A percentile compares a stretch with the other conserved stretches of the same genome.
These are phyloP conservation scores for Leptopilina syphax DNA, from an alignment of 2,888 invertebrate genomes.

Conservation along the genomic window DNA sequence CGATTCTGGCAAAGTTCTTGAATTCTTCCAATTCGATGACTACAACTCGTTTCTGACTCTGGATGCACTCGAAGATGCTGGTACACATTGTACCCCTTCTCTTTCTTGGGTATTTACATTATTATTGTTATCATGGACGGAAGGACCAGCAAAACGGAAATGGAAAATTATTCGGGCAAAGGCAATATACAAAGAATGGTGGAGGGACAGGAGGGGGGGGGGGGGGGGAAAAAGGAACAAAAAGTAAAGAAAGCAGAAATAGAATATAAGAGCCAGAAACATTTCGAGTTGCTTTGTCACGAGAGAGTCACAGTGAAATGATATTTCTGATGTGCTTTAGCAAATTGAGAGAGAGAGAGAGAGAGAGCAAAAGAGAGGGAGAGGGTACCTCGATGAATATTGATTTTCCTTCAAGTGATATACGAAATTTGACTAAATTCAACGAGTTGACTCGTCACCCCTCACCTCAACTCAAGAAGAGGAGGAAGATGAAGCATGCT, in stretches of 20 bases:
- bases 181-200: neutral
- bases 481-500: slow-evolving; percentile 16
- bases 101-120: slow-evolving; percentile 13
- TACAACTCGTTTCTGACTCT: slow-evolving; percentile 1
- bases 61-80: neutral
- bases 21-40: slow-evolving; percentile 26
- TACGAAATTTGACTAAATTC: slow-evolving; percentile 21
- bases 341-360: neutral
- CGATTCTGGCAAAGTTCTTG: slow-evolving; percentile 35
- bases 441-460: neutral
- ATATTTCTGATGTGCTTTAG: slow-evolving; percentile 8
- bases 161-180: slow-evolving; percentile 39
- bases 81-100: neutral
- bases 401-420: neutral
- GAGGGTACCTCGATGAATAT: neutral
- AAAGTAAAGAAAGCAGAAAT: slow-evolving; percentile 3
- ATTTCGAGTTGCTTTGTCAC: slow-evolving; percentile 18
- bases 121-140: slow-evolving; percentile 41
- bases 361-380: too few relatives aligned
- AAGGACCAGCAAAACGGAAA: slow-evolving; percentile 37
- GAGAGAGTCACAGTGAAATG: slow-evolving; percentile 8
- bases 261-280: slow-evolving; percentile 4
- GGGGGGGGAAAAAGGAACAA: neutral
- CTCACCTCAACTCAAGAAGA: too few relatives aligned
- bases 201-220: too few relatives aligned